Base-by-base conservation (phyloP, 2,113 vertebrate genomes). In the Bufo bufo region DNA sequence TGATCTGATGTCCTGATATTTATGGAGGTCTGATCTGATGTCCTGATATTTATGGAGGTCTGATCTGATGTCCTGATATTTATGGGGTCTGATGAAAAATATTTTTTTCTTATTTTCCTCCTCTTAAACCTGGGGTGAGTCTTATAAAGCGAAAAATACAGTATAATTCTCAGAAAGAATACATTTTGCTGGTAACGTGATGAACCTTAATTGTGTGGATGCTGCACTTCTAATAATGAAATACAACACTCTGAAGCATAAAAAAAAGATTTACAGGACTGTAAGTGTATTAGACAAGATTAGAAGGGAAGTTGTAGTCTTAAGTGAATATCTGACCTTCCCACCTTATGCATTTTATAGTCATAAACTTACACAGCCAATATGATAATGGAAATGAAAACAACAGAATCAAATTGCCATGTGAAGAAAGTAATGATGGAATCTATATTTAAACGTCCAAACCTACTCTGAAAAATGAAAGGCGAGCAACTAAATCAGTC, bases 201-300 rank as follows among this genome's bases (percentile, higher is more conserved):
- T 7, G 17, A 14, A 13, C 63, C n/a, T 69, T 20, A 45, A 83
- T 66, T 80, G 59, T 80, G 9, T 83, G 61, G 47, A 81, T 81
- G 79, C 11, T 49, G 61, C 81, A 83, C 61, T 83, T 83, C 69
- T 69, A 66, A 69, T 83, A 83, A 83, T 83, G 45, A 66, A 83
- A 69, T 52, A 49, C 20, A 83, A 66, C 45, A 52, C 19, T 3
- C 19, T 83, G 47, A 83, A 12, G 81, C 19, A 50, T 75, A 75
- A 74, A 74, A 74, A 75, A 66, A 23, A 66, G 61, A 83, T 83
- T 83, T 69, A 83, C 61, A 23, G 81, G 47, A 13, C 63, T 83
- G 81, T 69, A 50, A 82, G 61, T 83, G 61, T 52, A 66, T 83
- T 69, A 83, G 47, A 69, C 16, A 20, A 47, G 47, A 75, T 50